Base-by-base conservation (phyloP, 2,888 invertebrate genomes). In the Pheosia gnoma region DNA sequence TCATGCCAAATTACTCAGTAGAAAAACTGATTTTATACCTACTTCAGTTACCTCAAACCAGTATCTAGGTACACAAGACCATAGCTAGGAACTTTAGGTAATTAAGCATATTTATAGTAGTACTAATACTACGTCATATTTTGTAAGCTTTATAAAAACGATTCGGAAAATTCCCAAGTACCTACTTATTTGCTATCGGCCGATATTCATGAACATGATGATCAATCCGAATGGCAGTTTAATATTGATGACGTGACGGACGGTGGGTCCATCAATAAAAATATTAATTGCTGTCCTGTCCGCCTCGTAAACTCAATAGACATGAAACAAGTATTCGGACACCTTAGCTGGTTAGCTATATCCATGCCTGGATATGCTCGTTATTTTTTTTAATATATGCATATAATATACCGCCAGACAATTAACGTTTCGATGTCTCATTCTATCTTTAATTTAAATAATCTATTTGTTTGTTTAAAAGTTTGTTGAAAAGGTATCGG, bases 271-370 rank as follows among this genome's bases (percentile, higher is more conserved):
- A 72, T 77, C 83, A 81, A 90, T 93, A 92, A 93, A 91, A 92
- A 89, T 88, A 88, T 90, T 93, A 91, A 92, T 90, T 88, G 86
- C 85, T 81, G 80, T 77, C 82, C 83, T 85, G 84, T 86, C 80
- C 80, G 82, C 76, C 82, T 86, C 91, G 82, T 92, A 87, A 90
- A 80, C 80, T 82, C 77, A 80, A 77, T 75, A 78, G 79, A 85
- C 83, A 84, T 84, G 78, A 82, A 86, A 84, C 77, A 78, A 84
- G 75, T 75, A 71, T 68, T 70, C 68, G 54, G 61, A 68, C 64
- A 72, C 69, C 65, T 65, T 68, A 68, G 63, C 58, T 66, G 54
- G 54, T 54, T 54, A 66, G 68, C 74, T 65, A 70, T 11, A 38
- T 0, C n/a, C 43, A 41, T 9, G 9, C 5, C 4, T 41, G 70